phyloP scores from a whole-genome alignment of 2,113 vertebrate species.

The Halcyon malimbica region DNA sequence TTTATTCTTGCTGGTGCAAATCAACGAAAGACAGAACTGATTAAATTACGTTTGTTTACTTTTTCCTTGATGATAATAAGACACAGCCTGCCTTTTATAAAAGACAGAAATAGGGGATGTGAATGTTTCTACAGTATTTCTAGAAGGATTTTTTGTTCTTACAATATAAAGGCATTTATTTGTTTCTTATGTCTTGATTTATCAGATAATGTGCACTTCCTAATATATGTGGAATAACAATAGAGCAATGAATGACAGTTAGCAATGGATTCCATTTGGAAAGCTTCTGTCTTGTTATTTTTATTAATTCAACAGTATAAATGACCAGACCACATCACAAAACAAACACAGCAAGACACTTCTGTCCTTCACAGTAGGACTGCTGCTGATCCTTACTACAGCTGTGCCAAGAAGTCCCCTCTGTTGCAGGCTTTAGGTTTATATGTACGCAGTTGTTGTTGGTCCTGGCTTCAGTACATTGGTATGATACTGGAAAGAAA shows the following conservation, averaged over 20 bases:
- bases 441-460: not conserved
- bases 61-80: constrained; percentile 47
- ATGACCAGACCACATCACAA: not conserved
- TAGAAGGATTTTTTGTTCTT: not conserved
- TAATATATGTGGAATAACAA: not conserved
- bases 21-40: constrained; percentile 40
- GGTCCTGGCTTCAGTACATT: not conserved
- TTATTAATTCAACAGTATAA: constrained; percentile 19
- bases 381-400: not conserved
- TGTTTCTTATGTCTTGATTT: constrained; percentile 2
- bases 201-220: not conserved
- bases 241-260: not conserved
- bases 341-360: not conserved
- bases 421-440: not conserved
- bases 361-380: not conserved
- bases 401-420: not conserved
- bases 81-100: constrained; percentile 35
- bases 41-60: constrained; percentile 67
- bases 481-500: not conserved
- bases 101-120: constrained; percentile 29
- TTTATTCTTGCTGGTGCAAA: constrained; percentile 64
- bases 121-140: constrained; percentile 36
- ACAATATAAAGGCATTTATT: constrained; percentile 9
- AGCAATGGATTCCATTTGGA: not conserved
- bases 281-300: not conserved